Evolutionary conservation across 2,797 vertebrate species (phyloP).

Genomic region (Momotus momota): DNA sequence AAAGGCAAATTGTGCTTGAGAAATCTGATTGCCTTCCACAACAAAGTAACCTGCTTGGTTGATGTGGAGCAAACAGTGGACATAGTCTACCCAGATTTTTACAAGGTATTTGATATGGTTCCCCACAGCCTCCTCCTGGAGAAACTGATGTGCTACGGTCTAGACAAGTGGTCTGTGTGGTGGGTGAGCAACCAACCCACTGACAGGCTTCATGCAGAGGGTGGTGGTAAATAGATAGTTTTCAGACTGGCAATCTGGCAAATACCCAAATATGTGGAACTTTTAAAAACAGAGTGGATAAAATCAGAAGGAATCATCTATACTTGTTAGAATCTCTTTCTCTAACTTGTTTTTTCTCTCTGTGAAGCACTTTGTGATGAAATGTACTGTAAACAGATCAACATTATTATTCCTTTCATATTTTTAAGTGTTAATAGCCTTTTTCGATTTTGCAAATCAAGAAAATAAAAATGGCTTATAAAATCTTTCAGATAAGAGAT

Average conservation of each 20-base stretch:
- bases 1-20: not conserved
- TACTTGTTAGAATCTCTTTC: not conserved
- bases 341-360: conserved; percentile 1
- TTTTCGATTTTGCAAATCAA: conserved; percentile 36
- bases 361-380: conserved; percentile 8
- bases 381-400: conserved; percentile 32
- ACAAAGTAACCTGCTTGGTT: not conserved
- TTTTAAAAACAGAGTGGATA: not conserved
- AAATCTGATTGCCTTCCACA: not conserved
- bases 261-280: not conserved
- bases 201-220: not conserved
- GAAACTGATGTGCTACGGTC: not conserved
- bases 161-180: not conserved
- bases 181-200: not conserved
- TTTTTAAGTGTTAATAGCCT: conserved; percentile 32
- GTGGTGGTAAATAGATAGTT: not conserved
- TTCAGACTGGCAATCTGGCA: not conserved
- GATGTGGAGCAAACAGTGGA: not conserved
- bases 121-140: not conserved
- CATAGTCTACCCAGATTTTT: not conserved
- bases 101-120: not conserved
- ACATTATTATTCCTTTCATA: conserved; percentile 42
- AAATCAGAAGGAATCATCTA: not conserved
- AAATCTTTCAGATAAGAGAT: conserved; percentile 19
- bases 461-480: conserved; percentile 24